These are phyloP conservation scores for Archips xylosteana DNA, from an alignment of 2,888 invertebrate species.

Conservation along the genomic window DNA sequence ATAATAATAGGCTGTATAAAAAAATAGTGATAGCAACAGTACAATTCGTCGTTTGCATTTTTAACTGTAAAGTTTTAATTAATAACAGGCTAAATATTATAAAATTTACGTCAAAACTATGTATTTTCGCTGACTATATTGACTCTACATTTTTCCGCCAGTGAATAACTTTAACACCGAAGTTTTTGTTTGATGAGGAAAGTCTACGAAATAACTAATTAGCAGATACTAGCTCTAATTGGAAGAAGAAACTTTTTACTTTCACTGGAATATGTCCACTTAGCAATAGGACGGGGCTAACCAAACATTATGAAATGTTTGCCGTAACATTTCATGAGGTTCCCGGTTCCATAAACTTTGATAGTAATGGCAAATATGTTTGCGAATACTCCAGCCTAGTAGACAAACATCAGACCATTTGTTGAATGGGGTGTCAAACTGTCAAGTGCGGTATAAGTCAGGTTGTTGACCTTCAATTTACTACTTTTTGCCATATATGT, in stretches of 20 bases:
- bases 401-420: constrained; percentile 17
- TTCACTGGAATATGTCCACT: background rate
- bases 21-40: too few species aligned
- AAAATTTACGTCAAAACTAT: too few species aligned
- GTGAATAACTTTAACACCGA: too few species aligned
- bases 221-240: too few species aligned
- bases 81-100: too few species aligned
- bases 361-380: constrained; percentile 1
- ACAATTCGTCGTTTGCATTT: too few species aligned
- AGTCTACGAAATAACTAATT: too few species aligned
- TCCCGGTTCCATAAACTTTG: background rate
- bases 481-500: background rate
- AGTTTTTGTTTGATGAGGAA: too few species aligned
- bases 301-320: background rate
- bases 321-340: background rate
- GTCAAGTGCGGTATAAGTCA: background rate
- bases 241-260: background rate
- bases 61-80: too few species aligned
- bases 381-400: constrained; percentile 9
- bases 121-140: too few species aligned
- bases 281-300: background rate
- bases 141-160: too few species aligned
- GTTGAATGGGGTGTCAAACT: constrained; percentile 8
- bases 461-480: constrained; percentile 20
- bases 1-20: too few species aligned